phyloP scores from a whole-genome alignment of 2,113 vertebrate species.

The Dunckerocampus dactyliophorus region DNA sequence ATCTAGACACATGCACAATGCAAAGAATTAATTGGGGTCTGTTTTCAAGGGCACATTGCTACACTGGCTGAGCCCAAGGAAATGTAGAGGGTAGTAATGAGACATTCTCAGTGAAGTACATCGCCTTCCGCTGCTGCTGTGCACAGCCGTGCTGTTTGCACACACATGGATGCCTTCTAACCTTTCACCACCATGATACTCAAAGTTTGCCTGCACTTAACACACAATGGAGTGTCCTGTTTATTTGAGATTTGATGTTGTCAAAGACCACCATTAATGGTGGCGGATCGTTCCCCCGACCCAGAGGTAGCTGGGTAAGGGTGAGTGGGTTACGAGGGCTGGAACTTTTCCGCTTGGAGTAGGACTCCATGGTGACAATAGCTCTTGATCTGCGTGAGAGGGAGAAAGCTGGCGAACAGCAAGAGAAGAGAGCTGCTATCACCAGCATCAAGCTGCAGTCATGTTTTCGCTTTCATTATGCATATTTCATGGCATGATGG shows the following conservation, averaged over 20 bases:
- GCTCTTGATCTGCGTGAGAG: slow-evolving; percentile 62
- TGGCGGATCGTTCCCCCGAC: slow-evolving; percentile 45
- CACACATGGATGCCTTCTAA: slow-evolving; percentile 31
- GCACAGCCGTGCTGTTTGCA: slow-evolving; percentile 30
- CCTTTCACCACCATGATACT: slow-evolving; percentile 53
- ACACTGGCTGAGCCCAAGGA: slow-evolving; percentile 50
- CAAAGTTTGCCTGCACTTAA: slow-evolving; percentile 63
- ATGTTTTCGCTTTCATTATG: slow-evolving; percentile 61
- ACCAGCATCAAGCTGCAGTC: slow-evolving; percentile 40
- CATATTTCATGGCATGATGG: slow-evolving; percentile 63
- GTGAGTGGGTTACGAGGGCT: slow-evolving; percentile 41
- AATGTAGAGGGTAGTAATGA: slow-evolving; percentile 53
- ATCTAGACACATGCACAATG: slow-evolving; percentile 63
- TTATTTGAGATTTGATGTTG: slow-evolving; percentile 63
- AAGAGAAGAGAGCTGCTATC: slow-evolving; percentile 33
- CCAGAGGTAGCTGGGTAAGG: slow-evolving; percentile 42
- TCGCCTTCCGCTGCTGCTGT: slow-evolving; percentile 32
- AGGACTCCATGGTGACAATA: slow-evolving; percentile 51
- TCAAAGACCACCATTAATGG: slow-evolving; percentile 69
- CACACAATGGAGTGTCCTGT: slow-evolving; percentile 51
- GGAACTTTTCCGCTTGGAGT: slow-evolving; percentile 35
- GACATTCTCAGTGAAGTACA: slow-evolving; percentile 42
- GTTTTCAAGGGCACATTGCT: slow-evolving; percentile 67
- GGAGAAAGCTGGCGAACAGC: slow-evolving; percentile 34
- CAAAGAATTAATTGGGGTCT: slow-evolving; percentile 68